These are phyloP conservation scores for Porphyrio hochstetteri DNA, from an alignment of 2,113 vertebrate species.

Conservation along the genomic window DNA sequence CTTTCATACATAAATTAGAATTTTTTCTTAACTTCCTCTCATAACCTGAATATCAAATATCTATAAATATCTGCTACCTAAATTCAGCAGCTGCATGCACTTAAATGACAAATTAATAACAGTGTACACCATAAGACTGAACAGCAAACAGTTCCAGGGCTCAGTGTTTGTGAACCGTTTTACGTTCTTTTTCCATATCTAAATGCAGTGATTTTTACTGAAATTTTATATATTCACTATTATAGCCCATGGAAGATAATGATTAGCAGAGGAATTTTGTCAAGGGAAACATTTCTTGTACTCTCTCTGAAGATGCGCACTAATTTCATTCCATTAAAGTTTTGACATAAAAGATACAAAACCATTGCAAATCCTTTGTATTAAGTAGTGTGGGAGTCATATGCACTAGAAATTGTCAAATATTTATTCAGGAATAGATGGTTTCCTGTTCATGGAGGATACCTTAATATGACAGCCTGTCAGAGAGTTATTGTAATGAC, in stretches of 20 bases:
- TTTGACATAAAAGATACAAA: conserved; percentile 44
- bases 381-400: conserved; percentile 7
- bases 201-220: neutral
- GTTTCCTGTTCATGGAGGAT: neutral
- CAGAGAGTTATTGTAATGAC: neutral
- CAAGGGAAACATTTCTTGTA: neutral
- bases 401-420: conserved; percentile 11
- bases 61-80: neutral
- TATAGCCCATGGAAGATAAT: neutral
- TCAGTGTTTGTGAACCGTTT: neutral
- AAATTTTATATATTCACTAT: neutral
- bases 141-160: neutral
- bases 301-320: neutral
- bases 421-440: conserved; percentile 27
- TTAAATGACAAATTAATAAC: neutral
- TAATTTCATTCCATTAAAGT: conserved; percentile 37
- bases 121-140: neutral
- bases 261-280: conserved; percentile 42
- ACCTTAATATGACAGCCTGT: neutral
- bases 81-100: neutral
- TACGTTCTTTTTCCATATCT: neutral
- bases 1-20: neutral
- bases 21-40: neutral
- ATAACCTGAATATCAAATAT: neutral
- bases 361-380: conserved; percentile 28